Percentiles rank a stretch among this genome's conserved stretches.
phyloP scores from a whole-genome alignment of 1,140 invertebrate genomes.

The Stegodyphus dumicola region DNA sequence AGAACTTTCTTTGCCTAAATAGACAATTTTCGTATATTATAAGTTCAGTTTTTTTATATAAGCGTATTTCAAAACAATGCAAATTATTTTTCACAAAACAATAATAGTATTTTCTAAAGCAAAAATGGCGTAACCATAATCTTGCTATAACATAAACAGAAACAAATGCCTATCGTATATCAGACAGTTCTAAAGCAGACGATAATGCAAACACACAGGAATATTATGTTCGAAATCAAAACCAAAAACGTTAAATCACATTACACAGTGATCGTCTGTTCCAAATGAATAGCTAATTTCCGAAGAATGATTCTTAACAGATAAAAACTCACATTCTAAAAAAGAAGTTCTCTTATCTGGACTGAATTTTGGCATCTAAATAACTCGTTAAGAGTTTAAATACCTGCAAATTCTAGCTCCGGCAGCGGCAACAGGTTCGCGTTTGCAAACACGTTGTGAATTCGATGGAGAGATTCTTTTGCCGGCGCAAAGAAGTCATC shows the following conservation, averaged over 20 bases:
- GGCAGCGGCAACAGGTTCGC: not conserved
- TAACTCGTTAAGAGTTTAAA: not conserved
- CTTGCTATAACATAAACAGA: no score
- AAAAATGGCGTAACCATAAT: no score
- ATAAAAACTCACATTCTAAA: no score
- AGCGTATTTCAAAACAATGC: not conserved
- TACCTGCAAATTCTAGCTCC: not conserved
- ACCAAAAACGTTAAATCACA: no score
- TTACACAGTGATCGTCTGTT: no score
- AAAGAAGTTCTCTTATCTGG: not conserved
- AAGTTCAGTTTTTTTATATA: not conserved
- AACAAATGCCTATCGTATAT: no score
- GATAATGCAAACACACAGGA: no score
- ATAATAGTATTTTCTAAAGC: not conserved
- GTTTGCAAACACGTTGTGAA: not conserved
- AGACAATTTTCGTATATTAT: not conserved
- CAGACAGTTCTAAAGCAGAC: no score
- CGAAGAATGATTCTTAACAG: no score
- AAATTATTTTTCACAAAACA: not conserved
- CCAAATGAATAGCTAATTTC: no score
- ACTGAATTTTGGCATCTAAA: not conserved
- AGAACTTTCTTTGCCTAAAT: not conserved
- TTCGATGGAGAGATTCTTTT: not conserved
- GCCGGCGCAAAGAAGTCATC: not conserved
- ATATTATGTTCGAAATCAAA: no score